Percentiles rank a stretch among this genome's conserved stretches.
Conservation (phyloP, 1,140 invertebrate species). For the Riptortus pedestris region DNA sequence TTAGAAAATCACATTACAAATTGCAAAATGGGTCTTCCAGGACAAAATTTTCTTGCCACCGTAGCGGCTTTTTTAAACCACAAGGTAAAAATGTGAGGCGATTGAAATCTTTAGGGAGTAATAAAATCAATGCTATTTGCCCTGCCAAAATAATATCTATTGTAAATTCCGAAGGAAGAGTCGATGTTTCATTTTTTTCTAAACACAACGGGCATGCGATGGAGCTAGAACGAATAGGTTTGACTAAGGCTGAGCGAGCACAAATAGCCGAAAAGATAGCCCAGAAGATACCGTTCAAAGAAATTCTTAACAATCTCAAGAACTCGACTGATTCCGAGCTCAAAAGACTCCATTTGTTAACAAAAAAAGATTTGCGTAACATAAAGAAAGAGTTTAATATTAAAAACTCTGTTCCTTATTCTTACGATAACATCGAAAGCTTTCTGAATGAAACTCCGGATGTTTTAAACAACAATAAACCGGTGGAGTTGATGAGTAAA, state of each 20-base stretch:
- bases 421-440: too few species aligned
- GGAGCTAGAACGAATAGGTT: neutral
- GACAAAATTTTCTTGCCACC: neutral
- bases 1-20: neutral
- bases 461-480: neutral
- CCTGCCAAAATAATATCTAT: neutral
- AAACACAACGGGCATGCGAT: neutral
- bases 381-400: neutral
- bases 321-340: neutral
- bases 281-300: neutral
- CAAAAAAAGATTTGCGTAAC: neutral
- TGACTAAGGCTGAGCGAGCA: neutral
- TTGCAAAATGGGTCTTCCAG: neutral
- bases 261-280: neutral
- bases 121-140: neutral
- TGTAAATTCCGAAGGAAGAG: neutral
- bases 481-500: neutral
- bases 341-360: neutral
- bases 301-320: neutral
- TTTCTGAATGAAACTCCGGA: too few species aligned
- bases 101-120: neutral
- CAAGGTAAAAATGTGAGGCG: neutral
- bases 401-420: neutral
- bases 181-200: neutral
- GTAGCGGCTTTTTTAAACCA: neutral